A percentile compares a stretch with the other conserved stretches of the same genome.
These are phyloP conservation scores for Tachystola acroxantha DNA, from an alignment of 2,888 invertebrate species.

Conservation along the genomic window DNA sequence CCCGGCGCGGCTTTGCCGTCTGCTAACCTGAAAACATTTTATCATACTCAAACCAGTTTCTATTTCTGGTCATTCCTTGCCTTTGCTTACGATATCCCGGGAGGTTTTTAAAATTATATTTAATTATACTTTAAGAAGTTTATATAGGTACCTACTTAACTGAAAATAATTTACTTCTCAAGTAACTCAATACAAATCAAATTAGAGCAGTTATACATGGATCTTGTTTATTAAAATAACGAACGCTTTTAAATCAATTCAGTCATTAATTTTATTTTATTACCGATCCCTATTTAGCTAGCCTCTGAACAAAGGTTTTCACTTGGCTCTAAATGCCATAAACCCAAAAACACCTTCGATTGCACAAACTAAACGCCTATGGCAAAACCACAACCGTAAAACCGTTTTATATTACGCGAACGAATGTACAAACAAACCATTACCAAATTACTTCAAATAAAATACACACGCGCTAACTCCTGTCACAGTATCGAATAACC, in stretches of 20 bases:
- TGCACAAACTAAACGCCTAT: constrained; percentile 63
- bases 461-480: constrained; percentile 65
- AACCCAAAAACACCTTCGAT: constrained; percentile 70
- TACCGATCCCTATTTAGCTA: background rate
- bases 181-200: too few relatives aligned
- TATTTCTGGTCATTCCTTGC: too few relatives aligned
- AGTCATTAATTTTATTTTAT: background rate
- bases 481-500: constrained; percentile 46
- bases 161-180: too few relatives aligned
- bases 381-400: constrained; percentile 67
- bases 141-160: too few relatives aligned
- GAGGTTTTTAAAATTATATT: too few relatives aligned
- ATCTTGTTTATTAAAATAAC: too few relatives aligned
- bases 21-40: too few relatives aligned
- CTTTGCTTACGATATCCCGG: too few relatives aligned
- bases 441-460: constrained; percentile 63
- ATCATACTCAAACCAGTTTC: too few relatives aligned
- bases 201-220: too few relatives aligned
- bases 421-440: constrained; percentile 41
- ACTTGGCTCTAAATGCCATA: constrained; percentile 62
- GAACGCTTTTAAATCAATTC: background rate
- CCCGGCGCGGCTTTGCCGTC: too few relatives aligned
- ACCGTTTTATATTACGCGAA: constrained; percentile 48
- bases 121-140: too few relatives aligned
- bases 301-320: constrained; percentile 57